Conservation (phyloP, 2,888 invertebrate species). For the Macrosoma leucophasiata region DNA sequence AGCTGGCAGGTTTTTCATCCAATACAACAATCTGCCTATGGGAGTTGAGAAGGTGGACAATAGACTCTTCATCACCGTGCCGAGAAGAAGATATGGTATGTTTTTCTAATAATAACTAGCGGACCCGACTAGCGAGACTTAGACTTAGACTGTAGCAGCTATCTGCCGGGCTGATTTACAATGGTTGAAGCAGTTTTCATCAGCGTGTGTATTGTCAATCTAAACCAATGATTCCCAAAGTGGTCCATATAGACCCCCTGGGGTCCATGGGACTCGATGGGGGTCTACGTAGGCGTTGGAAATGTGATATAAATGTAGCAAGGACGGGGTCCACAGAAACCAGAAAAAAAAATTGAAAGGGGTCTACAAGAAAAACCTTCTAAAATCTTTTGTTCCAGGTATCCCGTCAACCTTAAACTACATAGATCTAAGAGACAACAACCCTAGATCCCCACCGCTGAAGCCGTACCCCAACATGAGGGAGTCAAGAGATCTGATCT, state of each 20-base stretch:
- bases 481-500: slow-evolving; percentile 62
- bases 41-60: slow-evolving; percentile 79
- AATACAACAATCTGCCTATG: slow-evolving; percentile 80
- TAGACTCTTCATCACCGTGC: slow-evolving; percentile 82
- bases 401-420: slow-evolving; percentile 79
- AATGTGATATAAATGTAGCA: neutral
- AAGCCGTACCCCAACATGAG: slow-evolving; percentile 51
- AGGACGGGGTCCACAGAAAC: too few species aligned
- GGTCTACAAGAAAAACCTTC: too few species aligned
- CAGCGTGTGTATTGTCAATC: neutral
- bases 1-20: slow-evolving; percentile 44
- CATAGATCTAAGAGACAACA: slow-evolving; percentile 45
- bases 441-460: slow-evolving; percentile 45
- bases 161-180: neutral
- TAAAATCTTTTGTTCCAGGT: slow-evolving; percentile 50
- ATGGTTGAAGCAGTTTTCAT: neutral
- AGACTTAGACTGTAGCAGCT: neutral
- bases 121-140: too few species aligned
- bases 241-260: neutral
- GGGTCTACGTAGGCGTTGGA: neutral
- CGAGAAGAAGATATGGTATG: slow-evolving; percentile 78
- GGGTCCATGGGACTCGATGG: neutral
- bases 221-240: neutral
- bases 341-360: too few species aligned
- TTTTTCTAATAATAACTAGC: neutral